Evolutionary conservation across 2,797 vertebrate genomes (phyloP).

Genomic region (Channa striata): DNA sequence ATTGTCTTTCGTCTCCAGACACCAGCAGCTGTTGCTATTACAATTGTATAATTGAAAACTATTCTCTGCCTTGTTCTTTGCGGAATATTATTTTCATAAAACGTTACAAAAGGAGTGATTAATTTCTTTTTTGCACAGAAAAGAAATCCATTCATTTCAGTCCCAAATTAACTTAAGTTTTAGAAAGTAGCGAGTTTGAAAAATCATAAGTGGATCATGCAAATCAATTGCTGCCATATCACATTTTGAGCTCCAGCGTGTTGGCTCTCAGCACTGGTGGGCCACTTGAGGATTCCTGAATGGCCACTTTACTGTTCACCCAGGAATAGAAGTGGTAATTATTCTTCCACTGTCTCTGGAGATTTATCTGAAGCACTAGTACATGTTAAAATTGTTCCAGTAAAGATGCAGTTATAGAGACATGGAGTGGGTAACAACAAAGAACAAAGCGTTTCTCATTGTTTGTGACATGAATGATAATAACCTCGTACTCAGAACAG

Average conservation of each 20-base stretch:
- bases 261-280: conserved; percentile 37
- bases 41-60: not conserved
- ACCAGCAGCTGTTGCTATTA: not conserved
- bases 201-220: conserved; percentile 59
- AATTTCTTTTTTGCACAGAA: conserved; percentile 3
- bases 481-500: not conserved
- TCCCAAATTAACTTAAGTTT: conserved; percentile 26
- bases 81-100: not conserved
- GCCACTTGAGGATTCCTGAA: conserved; percentile 65
- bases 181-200: conserved; percentile 26
- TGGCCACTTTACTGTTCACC: conserved; percentile 55
- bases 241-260: conserved; percentile 49
- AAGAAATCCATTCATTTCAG: conserved; percentile 12
- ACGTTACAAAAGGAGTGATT: conserved; percentile 13
- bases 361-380: conserved; percentile 49
- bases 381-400: conserved; percentile 41
- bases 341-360: conserved; percentile 61
- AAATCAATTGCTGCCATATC: conserved; percentile 60
- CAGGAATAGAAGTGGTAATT: conserved; percentile 67
- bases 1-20: not conserved
- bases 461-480: conserved; percentile 2
- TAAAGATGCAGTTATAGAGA: conserved; percentile 43
- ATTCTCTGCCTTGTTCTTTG: not conserved
- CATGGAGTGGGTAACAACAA: conserved; percentile 12
- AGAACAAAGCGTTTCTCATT: conserved; percentile 10